A percentile compares a stretch with the other conserved stretches of the same genome.
phyloP scores from a whole-genome alignment of 2,888 invertebrate species.

The Drosophila phalerata region DNA sequence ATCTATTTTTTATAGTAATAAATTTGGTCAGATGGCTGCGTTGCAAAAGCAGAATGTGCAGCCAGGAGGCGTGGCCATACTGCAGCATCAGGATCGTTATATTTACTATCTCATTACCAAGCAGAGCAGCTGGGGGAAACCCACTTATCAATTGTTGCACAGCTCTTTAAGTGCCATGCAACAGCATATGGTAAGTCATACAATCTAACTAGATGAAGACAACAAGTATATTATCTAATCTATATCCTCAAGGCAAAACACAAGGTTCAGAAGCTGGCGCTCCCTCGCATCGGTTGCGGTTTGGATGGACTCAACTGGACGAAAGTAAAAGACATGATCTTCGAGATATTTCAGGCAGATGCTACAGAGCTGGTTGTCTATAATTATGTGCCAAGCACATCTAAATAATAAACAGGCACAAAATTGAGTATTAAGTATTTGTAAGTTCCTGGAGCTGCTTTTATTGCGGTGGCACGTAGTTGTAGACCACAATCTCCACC shows the following conservation, averaged over 20 bases:
- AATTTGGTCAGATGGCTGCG: conserved; percentile 77
- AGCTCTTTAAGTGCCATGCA: conserved; percentile 84
- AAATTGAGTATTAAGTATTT: background rate
- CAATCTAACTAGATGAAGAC: background rate
- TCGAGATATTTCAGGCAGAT: conserved; percentile 86
- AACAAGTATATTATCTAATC: background rate
- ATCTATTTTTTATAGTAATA: conserved; percentile 59
- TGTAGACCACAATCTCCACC: conserved; percentile 87
- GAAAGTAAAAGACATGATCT: conserved; percentile 86
- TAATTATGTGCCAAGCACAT: conserved; percentile 81
- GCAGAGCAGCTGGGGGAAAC: conserved; percentile 86
- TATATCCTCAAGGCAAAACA: conserved; percentile 79
- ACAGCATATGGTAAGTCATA: conserved; percentile 81
- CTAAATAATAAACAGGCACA: conserved; percentile 36
- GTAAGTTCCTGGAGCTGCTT: background rate
- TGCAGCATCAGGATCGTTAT: conserved; percentile 84
- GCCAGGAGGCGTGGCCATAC: conserved; percentile 86
- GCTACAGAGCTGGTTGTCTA: conserved; percentile 86
- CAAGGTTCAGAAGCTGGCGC: conserved; percentile 87
- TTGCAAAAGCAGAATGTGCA: conserved; percentile 78
- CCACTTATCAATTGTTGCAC: conserved; percentile 85
- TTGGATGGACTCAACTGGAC: conserved; percentile 88
- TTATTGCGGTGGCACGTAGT: conserved; percentile 84
- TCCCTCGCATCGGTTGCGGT: conserved; percentile 89
- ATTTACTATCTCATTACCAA: conserved; percentile 89